Conservation (phyloP, 2,113 vertebrate genomes). For the Elanoides forficatus region DNA sequence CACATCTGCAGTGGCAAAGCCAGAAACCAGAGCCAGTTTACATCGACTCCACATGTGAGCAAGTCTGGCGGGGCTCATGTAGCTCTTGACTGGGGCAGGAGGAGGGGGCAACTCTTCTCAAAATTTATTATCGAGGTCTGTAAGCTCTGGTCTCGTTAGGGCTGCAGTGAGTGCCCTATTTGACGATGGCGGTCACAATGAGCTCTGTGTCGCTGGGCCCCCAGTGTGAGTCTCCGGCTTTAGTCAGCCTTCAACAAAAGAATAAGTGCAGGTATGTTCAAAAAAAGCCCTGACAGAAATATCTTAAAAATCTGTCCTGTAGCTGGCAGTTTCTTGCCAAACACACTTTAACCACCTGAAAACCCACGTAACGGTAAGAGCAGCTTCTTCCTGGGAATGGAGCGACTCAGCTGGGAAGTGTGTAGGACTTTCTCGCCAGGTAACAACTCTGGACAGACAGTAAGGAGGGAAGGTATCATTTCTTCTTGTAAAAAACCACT, state of each 20-base stretch:
- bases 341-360: background rate
- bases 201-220: rapidly evolving
- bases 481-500: background rate
- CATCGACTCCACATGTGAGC: rapidly evolving
- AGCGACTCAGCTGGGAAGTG: background rate
- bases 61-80: rapidly evolving
- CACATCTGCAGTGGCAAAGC: background rate
- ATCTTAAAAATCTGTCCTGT: background rate
- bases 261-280: background rate
- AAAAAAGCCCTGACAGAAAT: background rate
- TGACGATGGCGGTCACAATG: rapidly evolving
- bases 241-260: background rate
- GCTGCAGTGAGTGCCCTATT: background rate
- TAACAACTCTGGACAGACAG: background rate
- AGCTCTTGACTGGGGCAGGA: background rate
- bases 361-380: rapidly evolving
- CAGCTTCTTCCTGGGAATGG: background rate
- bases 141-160: background rate
- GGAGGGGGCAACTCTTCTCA: background rate
- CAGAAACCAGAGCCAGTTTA: background rate
- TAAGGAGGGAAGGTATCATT: background rate
- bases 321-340: background rate
- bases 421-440: background rate
- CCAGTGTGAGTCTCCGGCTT: background rate
- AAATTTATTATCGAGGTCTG: background rate